phyloP scores from a whole-genome alignment of 2,113 vertebrate species.

The Montifringilla adamsi region DNA sequence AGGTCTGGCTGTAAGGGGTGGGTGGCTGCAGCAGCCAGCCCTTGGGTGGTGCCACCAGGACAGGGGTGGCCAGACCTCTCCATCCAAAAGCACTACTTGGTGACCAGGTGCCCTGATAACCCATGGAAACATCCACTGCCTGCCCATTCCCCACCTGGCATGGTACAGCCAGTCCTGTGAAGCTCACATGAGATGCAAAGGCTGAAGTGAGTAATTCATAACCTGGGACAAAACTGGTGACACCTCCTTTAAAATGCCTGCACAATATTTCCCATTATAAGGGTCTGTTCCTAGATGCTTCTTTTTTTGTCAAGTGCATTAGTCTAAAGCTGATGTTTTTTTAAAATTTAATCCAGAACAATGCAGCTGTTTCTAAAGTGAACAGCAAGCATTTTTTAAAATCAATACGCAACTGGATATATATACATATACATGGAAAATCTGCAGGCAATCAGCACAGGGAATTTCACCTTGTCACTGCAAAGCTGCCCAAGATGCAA shows the following conservation, averaged over 20 bases:
- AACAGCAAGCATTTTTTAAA: neutral
- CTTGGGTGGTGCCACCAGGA: accelerated
- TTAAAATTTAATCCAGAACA: neutral
- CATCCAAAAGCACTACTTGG: neutral
- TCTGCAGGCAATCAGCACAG: neutral
- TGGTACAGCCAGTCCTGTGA: neutral
- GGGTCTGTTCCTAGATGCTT: neutral
- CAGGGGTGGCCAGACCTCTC: neutral
- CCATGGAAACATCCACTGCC: accelerated
- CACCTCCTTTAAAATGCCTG: neutral
- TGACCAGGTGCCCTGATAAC: neutral
- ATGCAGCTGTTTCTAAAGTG: neutral
- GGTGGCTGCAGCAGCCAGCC: neutral
- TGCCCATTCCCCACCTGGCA: neutral
- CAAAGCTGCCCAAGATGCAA: neutral
- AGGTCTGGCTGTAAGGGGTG: accelerated
- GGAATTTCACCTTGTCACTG: neutral
- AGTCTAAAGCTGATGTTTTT: neutral
- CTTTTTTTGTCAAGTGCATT: neutral
- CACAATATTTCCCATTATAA: neutral
- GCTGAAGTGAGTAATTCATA: neutral
- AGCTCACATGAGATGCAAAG: neutral
- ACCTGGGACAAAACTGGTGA: neutral
- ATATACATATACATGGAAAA: neutral
- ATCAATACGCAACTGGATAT: neutral